Conservation (phyloP, 2,797 vertebrate species). For the Bradypodion ventrale region DNA sequence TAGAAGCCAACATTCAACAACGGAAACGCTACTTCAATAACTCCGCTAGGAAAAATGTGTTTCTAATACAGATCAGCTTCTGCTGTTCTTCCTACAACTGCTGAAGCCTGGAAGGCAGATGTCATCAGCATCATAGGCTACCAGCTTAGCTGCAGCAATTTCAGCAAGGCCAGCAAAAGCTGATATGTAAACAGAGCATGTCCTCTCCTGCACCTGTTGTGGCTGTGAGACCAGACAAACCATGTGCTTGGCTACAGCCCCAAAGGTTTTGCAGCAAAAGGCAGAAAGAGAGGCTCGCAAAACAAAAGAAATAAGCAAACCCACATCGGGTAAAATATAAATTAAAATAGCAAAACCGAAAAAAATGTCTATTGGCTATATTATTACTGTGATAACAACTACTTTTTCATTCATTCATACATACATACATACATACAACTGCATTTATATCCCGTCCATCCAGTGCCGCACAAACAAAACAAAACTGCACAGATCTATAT, state of each 20-base stretch:
- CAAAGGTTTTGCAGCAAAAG: neutral
- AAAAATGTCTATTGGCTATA: neutral
- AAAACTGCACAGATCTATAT: neutral
- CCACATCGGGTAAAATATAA: neutral
- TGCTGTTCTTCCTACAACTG: neutral
- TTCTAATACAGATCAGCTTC: neutral
- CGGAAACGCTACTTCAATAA: neutral
- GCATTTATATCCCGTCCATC: no score
- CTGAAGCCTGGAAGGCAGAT: neutral
- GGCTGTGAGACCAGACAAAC: neutral
- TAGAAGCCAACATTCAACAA: neutral
- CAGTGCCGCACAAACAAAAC: neutral
- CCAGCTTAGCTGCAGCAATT: slow-evolving; percentile 7
- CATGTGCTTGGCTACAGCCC: neutral
- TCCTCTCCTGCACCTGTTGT: neutral
- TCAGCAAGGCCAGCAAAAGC: slow-evolving; percentile 1
- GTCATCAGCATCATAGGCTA: neutral
- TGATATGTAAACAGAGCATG: neutral
- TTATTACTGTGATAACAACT: neutral
- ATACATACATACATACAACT: no score
- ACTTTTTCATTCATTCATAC: no score
- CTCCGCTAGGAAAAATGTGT: neutral
- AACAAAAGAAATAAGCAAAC: neutral
- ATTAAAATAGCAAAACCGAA: neutral
- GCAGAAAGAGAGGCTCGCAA: neutral